Evolutionary conservation across 2,888 invertebrate species (phyloP), one percentile per base, ranked within the genome.

Genomic region (Melinaea menophilus): DNA sequence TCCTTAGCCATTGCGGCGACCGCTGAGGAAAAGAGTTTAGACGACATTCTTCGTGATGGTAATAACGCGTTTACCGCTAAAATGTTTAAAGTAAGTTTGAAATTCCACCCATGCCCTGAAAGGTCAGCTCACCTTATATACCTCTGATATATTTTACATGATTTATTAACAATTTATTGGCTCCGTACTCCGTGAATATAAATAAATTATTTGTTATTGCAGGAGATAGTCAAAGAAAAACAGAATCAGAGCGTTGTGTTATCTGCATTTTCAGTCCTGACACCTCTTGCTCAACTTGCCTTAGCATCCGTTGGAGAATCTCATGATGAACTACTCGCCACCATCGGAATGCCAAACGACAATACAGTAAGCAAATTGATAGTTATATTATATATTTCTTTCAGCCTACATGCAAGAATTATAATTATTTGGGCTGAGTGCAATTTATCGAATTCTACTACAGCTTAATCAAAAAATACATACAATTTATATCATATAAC

Each of bases 211-310:
- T 22, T 72, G 5, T 64, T 62, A 68, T 74, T 75, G 0, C 71
- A 88, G 88, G 84, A 84, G 68, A 80, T 84, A 3, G 75, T 75
- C 0, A 79, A 80, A 33, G 58, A 56, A 2, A 72, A 83, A 0
- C 72, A 75, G 0, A 77, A 71, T 2, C 71, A 85, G 68, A 90
- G 84, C 66, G 73, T 87, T 13, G 82, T 90, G 9, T 62, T 90
- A 54, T 92, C 92, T 0, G 90, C 90, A 0, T 86, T 86, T 71
- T 92, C 92, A 2, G 85, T 90, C 2, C 71, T 91, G 68, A 72
- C 84, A 0, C 87, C 85, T 0, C 77, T 91, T 1, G 86, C 84
- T 0, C 83, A 84, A 68, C 69, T 91, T 2, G 76, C 78, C 0
- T 62, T 86, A 22, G 90, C 86, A 3, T 78, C 90, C 11, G 80